phyloP scores from a whole-genome alignment of 1,140 invertebrate species.

The Drosophila kanapiae region DNA sequence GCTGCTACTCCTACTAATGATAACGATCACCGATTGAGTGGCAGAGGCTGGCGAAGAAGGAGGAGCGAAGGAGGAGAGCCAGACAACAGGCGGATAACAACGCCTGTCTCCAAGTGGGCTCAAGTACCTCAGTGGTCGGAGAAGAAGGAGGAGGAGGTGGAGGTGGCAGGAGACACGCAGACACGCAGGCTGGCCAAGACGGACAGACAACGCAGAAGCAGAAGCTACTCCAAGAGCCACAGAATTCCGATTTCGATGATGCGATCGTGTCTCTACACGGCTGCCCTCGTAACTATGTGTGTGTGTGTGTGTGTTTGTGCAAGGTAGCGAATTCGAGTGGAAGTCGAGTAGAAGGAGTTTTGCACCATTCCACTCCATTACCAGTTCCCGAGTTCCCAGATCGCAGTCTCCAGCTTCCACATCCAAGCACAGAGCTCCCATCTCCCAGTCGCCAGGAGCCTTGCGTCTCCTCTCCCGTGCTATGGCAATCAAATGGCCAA shows the following conservation, averaged over 20 bases:
- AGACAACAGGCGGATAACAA: slow-evolving; percentile 50
- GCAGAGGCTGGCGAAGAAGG: slow-evolving; percentile 19
- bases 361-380: slow-evolving; percentile 67
- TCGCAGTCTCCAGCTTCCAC: slow-evolving; percentile 9
- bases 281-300: slow-evolving; percentile 20
- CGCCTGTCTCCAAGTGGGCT: slow-evolving; percentile 78
- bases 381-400: slow-evolving; percentile 44
- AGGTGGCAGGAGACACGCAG: slow-evolving; percentile 49
- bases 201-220: slow-evolving; percentile 33
- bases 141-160: neutral
- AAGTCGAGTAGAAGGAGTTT: slow-evolving; percentile 55
- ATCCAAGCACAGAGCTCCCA: neutral
- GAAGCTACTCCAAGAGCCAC: slow-evolving; percentile 68
- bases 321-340: slow-evolving; percentile 33
- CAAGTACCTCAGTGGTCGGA: slow-evolving; percentile 49
- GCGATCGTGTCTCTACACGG: slow-evolving; percentile 56
- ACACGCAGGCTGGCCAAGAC: slow-evolving; percentile 77
- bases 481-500: slow-evolving; percentile 48
- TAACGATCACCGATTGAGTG: slow-evolving; percentile 50
- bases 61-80: slow-evolving; percentile 27
- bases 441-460: slow-evolving; percentile 21
- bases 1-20: slow-evolving; percentile 39
- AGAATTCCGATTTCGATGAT: slow-evolving; percentile 69
- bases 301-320: slow-evolving; percentile 34
- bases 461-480: slow-evolving; percentile 7